Evolutionary conservation across 1,140 invertebrate genomes (phyloP).

Genomic region (Mactra quadrangularis): DNA sequence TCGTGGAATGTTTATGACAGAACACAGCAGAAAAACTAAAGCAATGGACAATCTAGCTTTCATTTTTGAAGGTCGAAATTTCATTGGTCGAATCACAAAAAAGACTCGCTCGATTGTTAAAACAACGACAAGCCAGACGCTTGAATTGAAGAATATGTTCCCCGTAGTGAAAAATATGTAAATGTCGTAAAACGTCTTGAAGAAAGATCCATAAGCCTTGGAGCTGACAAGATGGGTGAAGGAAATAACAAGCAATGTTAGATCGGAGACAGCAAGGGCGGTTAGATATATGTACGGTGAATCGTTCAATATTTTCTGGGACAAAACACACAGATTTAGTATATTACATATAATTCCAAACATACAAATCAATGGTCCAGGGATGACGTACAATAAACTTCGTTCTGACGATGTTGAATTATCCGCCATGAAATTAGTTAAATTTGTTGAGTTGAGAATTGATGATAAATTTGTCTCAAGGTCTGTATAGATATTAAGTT

Average conservation of each 20-base stretch:
- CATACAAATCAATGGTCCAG: conserved; percentile 16
- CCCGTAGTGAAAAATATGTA: conserved; percentile 27
- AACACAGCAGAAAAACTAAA: not conserved
- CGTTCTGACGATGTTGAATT: too few species aligned
- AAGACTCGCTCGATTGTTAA: conserved; percentile 38
- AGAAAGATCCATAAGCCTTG: not conserved
- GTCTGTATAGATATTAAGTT: too few species aligned
- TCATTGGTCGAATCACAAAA: conserved; percentile 20
- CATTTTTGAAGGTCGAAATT: conserved; percentile 1
- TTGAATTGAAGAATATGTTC: conserved; percentile 37
- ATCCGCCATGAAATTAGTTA: too few species aligned
- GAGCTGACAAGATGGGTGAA: conserved; percentile 24
- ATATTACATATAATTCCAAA: conserved; percentile 28
- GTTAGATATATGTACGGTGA: conserved; percentile 34
- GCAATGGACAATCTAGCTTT: not conserved
- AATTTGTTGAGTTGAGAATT: too few species aligned
- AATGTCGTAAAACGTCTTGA: conserved; percentile 24
- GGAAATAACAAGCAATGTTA: conserved; percentile 5
- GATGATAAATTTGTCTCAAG: too few species aligned
- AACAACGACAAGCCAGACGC: conserved; percentile 32
- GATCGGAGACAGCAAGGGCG: conserved; percentile 28
- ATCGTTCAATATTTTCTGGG: conserved; percentile 12
- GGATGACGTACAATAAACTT: conserved; percentile 4
- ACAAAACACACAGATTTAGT: conserved; percentile 11
- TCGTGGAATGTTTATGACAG: conserved; percentile 34